Evolutionary conservation across 1,140 invertebrate genomes (phyloP).

Genomic region (Drosophila nasuta): DNA sequence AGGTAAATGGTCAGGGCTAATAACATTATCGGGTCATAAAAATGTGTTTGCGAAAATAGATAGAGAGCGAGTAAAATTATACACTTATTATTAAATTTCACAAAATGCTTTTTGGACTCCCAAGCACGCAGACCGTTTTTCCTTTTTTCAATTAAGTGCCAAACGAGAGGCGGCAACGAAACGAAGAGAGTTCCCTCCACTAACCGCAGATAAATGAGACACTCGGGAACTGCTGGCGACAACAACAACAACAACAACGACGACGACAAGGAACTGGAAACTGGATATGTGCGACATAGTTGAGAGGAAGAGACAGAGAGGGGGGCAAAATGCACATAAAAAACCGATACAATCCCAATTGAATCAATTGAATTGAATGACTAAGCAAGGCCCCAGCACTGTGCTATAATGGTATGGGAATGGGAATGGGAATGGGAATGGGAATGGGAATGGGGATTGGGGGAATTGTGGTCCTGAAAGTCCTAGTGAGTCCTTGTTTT

Average conservation of each 20-base stretch:
- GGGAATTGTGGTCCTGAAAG: constrained; percentile 24
- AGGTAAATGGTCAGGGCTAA: constrained; percentile 56
- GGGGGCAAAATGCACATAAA: constrained; percentile 68
- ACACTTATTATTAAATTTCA: constrained; percentile 68
- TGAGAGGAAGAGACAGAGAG: constrained; percentile 3
- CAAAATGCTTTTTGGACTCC: constrained; percentile 41
- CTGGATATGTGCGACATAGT: constrained; percentile 45
- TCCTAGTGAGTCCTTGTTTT: background rate
- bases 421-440: too few relatives aligned
- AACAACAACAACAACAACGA: constrained; percentile 21
- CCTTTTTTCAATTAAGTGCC: constrained; percentile 52
- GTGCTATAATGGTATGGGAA: constrained; percentile 34
- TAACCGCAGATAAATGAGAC: constrained; percentile 78
- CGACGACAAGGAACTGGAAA: background rate
- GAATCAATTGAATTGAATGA: constrained; percentile 82
- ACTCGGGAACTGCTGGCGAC: constrained; percentile 62
- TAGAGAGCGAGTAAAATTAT: constrained; percentile 53
- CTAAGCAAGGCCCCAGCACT: constrained; percentile 51
- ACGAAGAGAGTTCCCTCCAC: constrained; percentile 32
- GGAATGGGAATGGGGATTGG: constrained; percentile 9
- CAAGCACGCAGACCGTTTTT: constrained; percentile 52
- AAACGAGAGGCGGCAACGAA: constrained; percentile 36
- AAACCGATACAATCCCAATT: constrained; percentile 80
- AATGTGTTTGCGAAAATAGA: constrained; percentile 31
- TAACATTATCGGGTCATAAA: constrained; percentile 78